Conservation (phyloP, 2,113 vertebrate genomes). For the Syrrhaptes paradoxus region DNA sequence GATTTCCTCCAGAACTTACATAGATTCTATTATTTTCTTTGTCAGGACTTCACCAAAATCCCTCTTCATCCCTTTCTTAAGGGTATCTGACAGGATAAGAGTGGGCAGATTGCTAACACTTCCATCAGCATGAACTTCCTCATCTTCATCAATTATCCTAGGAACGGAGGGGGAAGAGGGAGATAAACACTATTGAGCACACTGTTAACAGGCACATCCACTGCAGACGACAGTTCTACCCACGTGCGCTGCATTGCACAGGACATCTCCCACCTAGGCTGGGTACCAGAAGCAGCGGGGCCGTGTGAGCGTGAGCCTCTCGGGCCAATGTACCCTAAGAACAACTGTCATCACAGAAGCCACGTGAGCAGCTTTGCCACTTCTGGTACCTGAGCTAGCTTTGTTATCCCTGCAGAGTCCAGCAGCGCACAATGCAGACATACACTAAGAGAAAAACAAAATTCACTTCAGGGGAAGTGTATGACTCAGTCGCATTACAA, state of each 20-base stretch:
- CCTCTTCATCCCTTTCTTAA: slow-evolving; percentile 80
- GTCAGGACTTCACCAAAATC: slow-evolving; percentile 80
- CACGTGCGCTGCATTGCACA: background rate
- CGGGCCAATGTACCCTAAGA: background rate
- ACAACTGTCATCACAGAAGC: background rate
- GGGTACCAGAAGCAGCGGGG: slow-evolving; percentile 49
- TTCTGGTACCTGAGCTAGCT: slow-evolving; percentile 49
- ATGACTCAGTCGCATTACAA: background rate
- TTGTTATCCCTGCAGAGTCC: background rate
- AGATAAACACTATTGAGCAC: slow-evolving; percentile 64
- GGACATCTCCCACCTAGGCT: background rate
- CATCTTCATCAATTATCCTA: slow-evolving; percentile 83
- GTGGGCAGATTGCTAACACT: slow-evolving; percentile 76
- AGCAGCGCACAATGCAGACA: background rate
- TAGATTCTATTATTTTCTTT: slow-evolving; percentile 83
- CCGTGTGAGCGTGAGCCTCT: background rate
- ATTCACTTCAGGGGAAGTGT: background rate
- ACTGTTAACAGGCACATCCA: slow-evolving; percentile 47
- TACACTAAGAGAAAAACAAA: background rate
- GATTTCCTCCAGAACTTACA: slow-evolving; percentile 74
- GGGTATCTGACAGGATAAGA: slow-evolving; percentile 79
- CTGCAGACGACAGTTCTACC: slow-evolving; percentile 9
- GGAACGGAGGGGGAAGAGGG: slow-evolving; percentile 59
- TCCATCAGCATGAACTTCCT: slow-evolving; percentile 79
- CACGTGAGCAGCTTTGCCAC: background rate